These are phyloP conservation scores for Listronotus bonariensis DNA, from an alignment of 1,140 invertebrate species.

Conservation along the genomic window DNA sequence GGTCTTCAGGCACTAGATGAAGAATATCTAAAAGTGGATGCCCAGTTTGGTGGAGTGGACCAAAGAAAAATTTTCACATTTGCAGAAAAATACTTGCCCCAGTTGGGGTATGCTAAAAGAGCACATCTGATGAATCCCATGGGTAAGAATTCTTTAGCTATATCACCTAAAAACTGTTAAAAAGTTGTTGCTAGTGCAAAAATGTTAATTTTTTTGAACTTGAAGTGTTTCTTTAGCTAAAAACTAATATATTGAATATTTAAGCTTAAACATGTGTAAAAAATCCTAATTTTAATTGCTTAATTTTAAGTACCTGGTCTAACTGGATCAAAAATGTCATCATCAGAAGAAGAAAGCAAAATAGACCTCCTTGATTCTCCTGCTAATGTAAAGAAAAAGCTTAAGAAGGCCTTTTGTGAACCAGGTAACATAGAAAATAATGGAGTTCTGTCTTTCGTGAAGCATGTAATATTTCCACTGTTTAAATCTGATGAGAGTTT, in stretches of 20 bases:
- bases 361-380: slow-evolving; percentile 95
- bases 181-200: too few species aligned
- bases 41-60: slow-evolving; percentile 98
- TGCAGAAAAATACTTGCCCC: slow-evolving; percentile 95
- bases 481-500: slow-evolving; percentile 70
- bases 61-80: slow-evolving; percentile 99
- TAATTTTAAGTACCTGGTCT: slow-evolving; percentile 73
- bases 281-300: slow-evolving; percentile 1
- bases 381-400: slow-evolving; percentile 88
- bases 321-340: slow-evolving; percentile 94
- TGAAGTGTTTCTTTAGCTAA: not conserved
- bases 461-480: slow-evolving; percentile 92
- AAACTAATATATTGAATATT: not conserved
- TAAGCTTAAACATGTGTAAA: not conserved
- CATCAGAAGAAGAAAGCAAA: slow-evolving; percentile 98
- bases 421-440: slow-evolving; percentile 95
- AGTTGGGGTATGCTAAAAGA: slow-evolving; percentile 90
- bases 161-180: too few species aligned
- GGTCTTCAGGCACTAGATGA: slow-evolving; percentile 94
- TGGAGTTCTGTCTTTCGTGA: slow-evolving; percentile 93
- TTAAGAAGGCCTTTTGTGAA: slow-evolving; percentile 98
- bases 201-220: too few species aligned
- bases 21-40: slow-evolving; percentile 96
- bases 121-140: slow-evolving; percentile 99
- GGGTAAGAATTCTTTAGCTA: slow-evolving; percentile 67